These are phyloP conservation scores for Galemys pyrenaicus DNA, from an alignment of 2,113 vertebrate species.

Conservation along the genomic window DNA sequence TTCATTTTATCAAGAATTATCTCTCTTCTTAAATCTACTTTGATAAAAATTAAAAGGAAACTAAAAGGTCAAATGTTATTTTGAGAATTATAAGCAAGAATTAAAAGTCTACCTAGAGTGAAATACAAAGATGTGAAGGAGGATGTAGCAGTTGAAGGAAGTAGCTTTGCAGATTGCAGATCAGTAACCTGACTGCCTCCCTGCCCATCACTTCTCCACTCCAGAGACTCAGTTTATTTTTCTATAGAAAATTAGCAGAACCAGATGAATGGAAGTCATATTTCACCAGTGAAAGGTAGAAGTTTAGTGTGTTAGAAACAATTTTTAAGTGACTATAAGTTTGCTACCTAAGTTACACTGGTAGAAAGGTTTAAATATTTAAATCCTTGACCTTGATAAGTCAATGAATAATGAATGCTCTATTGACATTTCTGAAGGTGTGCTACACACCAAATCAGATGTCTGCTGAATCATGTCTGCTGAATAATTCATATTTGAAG, in stretches of 20 bases:
- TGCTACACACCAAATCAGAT: neutral
- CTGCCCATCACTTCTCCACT: neutral
- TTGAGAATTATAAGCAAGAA: neutral
- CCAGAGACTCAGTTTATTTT: neutral
- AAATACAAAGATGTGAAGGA: neutral
- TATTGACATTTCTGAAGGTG: slow-evolving; percentile 30
- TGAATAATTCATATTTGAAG: slow-evolving; percentile 37
- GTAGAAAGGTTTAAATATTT: slow-evolving; percentile 46
- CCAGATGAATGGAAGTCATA: neutral
- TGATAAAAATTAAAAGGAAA: neutral
- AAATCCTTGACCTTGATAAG: slow-evolving; percentile 43
- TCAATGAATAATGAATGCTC: slow-evolving; percentile 39
- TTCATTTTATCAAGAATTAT: neutral
- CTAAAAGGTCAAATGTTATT: neutral
- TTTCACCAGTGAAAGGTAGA: neutral
- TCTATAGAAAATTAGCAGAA: neutral
- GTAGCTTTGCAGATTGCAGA: neutral
- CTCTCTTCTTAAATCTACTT: neutral
- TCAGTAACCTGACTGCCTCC: neutral
- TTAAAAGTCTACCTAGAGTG: neutral
- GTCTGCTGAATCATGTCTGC: neutral
- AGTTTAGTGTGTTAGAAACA: neutral
- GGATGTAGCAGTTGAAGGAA: neutral
- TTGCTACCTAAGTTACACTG: neutral
- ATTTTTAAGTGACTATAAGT: neutral